These are phyloP conservation scores for Sitta carolinensis DNA, from an alignment of 2,797 vertebrate species.

Conservation along the genomic window DNA sequence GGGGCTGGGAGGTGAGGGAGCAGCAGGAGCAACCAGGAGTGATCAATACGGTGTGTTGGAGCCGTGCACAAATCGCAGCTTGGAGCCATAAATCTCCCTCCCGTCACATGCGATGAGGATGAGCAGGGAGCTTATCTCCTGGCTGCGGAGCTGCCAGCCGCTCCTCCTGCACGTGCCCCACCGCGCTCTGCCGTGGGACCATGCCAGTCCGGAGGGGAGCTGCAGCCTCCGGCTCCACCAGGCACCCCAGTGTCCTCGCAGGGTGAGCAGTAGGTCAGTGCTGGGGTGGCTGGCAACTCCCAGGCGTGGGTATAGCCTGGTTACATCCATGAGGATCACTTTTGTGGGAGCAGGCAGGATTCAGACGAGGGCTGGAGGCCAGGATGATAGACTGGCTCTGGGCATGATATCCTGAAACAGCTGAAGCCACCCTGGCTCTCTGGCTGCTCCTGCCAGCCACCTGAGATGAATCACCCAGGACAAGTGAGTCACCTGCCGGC, in stretches of 20 bases:
- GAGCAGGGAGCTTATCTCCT: conserved; percentile 50
- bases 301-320: fast-evolving
- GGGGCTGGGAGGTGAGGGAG: conserved; percentile 2
- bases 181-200: fast-evolving
- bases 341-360: fast-evolving
- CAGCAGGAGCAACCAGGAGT: conserved; percentile 12
- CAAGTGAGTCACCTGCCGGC: not conserved
- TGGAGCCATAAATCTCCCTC: conserved; percentile 56
- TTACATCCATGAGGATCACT: fast-evolving
- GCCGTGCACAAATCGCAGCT: conserved; percentile 36
- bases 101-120: conserved; percentile 42
- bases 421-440: not conserved
- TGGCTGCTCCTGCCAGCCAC: not conserved
- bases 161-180: not conserved
- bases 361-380: not conserved
- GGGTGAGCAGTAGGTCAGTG: not conserved
- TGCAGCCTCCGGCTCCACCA: fast-evolving
- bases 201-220: fast-evolving
- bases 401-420: not conserved
- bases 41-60: conserved; percentile 53
- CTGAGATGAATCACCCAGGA: not conserved
- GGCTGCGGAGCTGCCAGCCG: not conserved
- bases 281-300: not conserved
- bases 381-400: not conserved
- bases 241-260: fast-evolving